Percentiles rank a stretch among this genome's conserved stretches.
Conservation (phyloP, 2,888 invertebrate species). For the Sepioteuthis lessoniana region DNA sequence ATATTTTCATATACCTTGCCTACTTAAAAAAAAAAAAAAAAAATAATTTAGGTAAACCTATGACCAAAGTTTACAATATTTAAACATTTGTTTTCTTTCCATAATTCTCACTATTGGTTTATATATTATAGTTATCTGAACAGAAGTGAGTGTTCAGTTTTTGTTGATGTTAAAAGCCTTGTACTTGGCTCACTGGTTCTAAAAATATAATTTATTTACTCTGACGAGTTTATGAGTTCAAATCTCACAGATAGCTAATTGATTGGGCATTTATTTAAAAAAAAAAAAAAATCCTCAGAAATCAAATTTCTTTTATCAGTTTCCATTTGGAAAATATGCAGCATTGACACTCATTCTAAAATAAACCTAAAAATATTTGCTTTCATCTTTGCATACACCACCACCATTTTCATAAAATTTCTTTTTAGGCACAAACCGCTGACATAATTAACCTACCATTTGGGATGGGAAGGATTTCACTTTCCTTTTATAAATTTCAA, state of each 20-base stretch:
- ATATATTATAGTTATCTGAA: too few relatives aligned
- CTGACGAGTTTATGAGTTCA: neutral
- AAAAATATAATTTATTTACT: neutral
- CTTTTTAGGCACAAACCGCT: neutral
- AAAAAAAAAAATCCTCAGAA: too few relatives aligned
- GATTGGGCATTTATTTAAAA: too few relatives aligned
- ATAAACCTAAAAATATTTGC: too few relatives aligned
- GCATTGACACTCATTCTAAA: too few relatives aligned
- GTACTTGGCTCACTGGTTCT: neutral
- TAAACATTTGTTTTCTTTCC: neutral
- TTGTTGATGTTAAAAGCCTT: too few relatives aligned
- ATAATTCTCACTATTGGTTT: neutral
- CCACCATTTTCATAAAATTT: neutral
- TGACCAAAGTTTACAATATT: neutral
- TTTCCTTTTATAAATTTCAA: neutral
- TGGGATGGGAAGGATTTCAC: too few relatives aligned
- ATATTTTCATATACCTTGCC: too few relatives aligned
- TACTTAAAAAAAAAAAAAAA: neutral
- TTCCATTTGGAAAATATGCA: too few relatives aligned
- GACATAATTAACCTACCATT: neutral
- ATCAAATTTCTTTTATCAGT: too few relatives aligned
- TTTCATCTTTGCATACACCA: neutral
- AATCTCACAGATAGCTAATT: neutral
- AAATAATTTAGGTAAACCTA: neutral
- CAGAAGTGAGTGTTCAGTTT: too few relatives aligned